Conservation (phyloP, 2,888 invertebrate genomes). For the Eupsilia transversa region DNA sequence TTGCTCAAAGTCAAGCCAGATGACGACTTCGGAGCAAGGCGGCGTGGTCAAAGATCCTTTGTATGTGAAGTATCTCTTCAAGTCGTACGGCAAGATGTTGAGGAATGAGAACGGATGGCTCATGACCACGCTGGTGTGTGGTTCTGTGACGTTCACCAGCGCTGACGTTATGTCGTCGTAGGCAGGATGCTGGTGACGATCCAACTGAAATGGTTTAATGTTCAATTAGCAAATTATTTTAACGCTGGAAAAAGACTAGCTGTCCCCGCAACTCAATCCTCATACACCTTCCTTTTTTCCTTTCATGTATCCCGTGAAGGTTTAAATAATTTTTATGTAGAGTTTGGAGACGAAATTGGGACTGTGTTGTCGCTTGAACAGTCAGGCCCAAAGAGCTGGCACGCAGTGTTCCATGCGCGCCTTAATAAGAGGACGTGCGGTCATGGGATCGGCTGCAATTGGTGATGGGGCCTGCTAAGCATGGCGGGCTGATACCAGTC, state of each 20-base stretch:
- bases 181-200: constrained; percentile 88
- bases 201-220: constrained; percentile 77
- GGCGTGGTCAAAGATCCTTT: constrained; percentile 96
- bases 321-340: neutral
- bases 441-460: neutral
- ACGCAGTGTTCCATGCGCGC: neutral
- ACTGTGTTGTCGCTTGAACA: neutral
- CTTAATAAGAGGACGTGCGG: neutral
- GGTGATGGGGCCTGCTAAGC: neutral
- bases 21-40: constrained; percentile 95
- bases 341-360: neutral
- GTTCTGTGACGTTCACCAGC: constrained; percentile 89
- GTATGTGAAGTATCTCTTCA: constrained; percentile 94
- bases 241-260: neutral
- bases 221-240: neutral
- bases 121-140: constrained; percentile 88
- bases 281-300: neutral
- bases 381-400: neutral
- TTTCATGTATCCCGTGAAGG: neutral
- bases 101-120: constrained; percentile 87
- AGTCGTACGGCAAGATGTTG: constrained; percentile 89
- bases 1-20: constrained; percentile 95
- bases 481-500: neutral
- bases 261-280: neutral
- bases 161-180: constrained; percentile 91